A percentile compares a stretch with the other conserved stretches of the same genome.
These are phyloP conservation scores for Phrynocephalus forsythii DNA, from an alignment of 2,797 vertebrate genomes.

Conservation along the genomic window DNA sequence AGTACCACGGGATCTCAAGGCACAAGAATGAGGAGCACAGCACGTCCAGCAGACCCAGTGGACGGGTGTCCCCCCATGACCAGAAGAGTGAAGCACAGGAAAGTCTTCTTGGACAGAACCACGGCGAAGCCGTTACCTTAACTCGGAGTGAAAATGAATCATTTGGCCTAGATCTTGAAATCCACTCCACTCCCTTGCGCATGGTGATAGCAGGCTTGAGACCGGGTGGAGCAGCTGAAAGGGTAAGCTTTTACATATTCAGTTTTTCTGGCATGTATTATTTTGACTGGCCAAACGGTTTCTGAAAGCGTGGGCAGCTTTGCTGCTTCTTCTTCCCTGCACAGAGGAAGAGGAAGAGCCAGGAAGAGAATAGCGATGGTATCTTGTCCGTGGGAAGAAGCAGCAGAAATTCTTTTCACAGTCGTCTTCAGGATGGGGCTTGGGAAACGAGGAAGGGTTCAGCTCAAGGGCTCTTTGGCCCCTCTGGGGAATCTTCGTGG, in stretches of 20 bases:
- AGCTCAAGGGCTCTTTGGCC: background rate
- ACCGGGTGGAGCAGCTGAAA: conserved; percentile 82
- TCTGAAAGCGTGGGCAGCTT: background rate
- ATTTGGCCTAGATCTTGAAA: conserved; percentile 85
- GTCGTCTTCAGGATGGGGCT: background rate
- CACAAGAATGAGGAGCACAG: conserved; percentile 75
- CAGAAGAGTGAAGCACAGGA: conserved; percentile 76
- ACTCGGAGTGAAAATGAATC: conserved; percentile 80
- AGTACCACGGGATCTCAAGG: conserved; percentile 75
- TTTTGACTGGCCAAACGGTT: background rate
- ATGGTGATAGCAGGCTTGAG: conserved; percentile 81
- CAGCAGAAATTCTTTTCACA: background rate
- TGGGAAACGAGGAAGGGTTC: background rate
- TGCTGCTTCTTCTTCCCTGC: background rate
- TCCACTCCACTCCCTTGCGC: conserved; percentile 82
- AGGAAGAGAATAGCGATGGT: too few species aligned
- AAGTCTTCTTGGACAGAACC: conserved; percentile 53
- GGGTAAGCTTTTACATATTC: conserved; percentile 71
- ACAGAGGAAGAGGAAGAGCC: background rate
- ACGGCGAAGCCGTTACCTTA: conserved; percentile 75
- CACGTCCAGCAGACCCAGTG: conserved; percentile 58
- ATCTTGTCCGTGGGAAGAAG: background rate
- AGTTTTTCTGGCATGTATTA: background rate
- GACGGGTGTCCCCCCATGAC: conserved; percentile 69
- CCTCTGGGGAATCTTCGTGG: background rate